Evolutionary conservation across 92 coral and sea anemone genomes (phyloP).

Genomic region (Zoanthus sansibaricus): DNA sequence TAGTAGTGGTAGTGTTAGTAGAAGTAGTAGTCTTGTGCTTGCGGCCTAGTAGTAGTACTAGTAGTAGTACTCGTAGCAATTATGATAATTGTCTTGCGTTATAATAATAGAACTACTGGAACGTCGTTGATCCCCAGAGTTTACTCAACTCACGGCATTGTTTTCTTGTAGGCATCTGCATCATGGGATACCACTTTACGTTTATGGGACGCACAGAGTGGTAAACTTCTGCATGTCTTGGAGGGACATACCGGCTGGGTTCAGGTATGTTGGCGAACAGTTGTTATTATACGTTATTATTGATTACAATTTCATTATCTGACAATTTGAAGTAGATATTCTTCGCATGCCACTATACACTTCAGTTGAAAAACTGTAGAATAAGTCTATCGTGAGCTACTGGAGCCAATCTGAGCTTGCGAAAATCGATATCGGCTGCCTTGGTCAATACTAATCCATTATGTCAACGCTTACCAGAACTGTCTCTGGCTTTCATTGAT

Average conservation of each 20-base stretch:
- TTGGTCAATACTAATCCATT: too few relatives aligned
- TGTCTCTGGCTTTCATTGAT: too few relatives aligned
- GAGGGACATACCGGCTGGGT: constrained; percentile 99
- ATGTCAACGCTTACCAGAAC: too few relatives aligned
- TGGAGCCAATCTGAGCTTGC: too few relatives aligned
- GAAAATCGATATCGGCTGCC: too few relatives aligned
- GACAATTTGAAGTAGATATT: too few relatives aligned
- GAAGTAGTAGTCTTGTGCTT: neutral
- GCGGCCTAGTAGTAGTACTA: neutral
- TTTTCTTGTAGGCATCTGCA: constrained; percentile 82
- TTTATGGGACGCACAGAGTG: constrained; percentile 83
- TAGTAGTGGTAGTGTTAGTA: neutral
- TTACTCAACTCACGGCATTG: neutral
- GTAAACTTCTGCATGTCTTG: constrained; percentile 64
- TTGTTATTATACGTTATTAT: too few relatives aligned
- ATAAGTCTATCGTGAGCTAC: too few relatives aligned
- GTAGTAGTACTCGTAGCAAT: neutral
- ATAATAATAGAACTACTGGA: neutral
- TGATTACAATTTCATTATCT: too few relatives aligned
- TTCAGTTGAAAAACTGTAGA: too few relatives aligned
- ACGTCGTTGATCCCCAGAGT: neutral
- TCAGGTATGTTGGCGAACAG: constrained; percentile 65
- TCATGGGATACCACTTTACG: constrained; percentile 92
- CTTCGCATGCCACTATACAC: too few relatives aligned
- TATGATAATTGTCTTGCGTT: neutral